Conservation (phyloP, 2,113 vertebrate species). For the Entelurus aequoreus region DNA sequence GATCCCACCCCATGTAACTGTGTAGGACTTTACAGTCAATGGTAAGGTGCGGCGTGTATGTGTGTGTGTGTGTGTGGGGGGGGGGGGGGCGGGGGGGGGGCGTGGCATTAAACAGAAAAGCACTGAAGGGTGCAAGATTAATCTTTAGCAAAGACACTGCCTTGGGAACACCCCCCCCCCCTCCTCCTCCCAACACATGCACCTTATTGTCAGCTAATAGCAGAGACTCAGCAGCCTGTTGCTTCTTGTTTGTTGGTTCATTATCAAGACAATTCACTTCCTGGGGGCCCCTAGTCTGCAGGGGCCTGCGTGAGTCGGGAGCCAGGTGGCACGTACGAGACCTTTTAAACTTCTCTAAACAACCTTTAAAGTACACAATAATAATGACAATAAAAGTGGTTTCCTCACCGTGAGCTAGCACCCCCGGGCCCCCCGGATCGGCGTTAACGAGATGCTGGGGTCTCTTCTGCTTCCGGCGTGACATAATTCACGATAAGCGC, state of each 20-base stretch:
- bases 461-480: slow-evolving; percentile 80
- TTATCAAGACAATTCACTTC: slow-evolving; percentile 50
- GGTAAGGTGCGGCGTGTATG: too few species aligned
- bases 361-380: too few species aligned
- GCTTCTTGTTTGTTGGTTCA: neutral
- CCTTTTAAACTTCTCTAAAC: too few species aligned
- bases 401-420: slow-evolving; percentile 72
- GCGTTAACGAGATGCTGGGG: slow-evolving; percentile 78
- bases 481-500: slow-evolving; percentile 74
- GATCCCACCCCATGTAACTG: slow-evolving; percentile 40
- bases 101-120: slow-evolving; percentile 49
- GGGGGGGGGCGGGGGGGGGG: slow-evolving; percentile 11
- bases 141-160: slow-evolving; percentile 10
- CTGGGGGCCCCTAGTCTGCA: slow-evolving; percentile 7
- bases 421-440: slow-evolving; percentile 69
- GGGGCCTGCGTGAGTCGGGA: too few species aligned
- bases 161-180: slow-evolving; percentile 6
- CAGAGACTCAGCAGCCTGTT: slow-evolving; percentile 62
- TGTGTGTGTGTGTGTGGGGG: too few species aligned
- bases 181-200: slow-evolving; percentile 40
- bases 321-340: too few species aligned
- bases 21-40: slow-evolving; percentile 60
- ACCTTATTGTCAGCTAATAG: slow-evolving; percentile 73
- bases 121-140: slow-evolving; percentile 72
- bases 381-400: neutral